phyloP scores from a whole-genome alignment of 2,797 vertebrate species.

The Melanotaenia pygmaea region DNA sequence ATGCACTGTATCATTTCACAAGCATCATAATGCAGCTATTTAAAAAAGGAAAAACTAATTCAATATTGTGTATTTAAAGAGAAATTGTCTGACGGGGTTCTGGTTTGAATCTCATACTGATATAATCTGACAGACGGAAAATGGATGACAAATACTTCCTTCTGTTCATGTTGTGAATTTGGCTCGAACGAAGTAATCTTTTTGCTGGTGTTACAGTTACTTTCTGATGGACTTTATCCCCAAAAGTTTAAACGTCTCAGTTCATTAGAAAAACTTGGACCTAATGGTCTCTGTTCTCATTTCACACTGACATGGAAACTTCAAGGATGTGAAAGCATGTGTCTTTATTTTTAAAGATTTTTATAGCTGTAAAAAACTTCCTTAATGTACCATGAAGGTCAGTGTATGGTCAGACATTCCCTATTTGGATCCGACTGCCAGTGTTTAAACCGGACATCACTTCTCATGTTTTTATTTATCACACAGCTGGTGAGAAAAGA shows the following conservation, averaged over 20 bases:
- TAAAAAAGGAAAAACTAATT: neutral
- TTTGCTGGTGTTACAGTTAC: neutral
- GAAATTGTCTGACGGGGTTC: neutral
- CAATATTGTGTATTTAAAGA: neutral
- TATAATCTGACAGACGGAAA: conserved; percentile 19
- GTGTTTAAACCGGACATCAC: neutral
- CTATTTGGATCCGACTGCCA: neutral
- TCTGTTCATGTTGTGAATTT: conserved; percentile 7
- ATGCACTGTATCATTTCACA: no score
- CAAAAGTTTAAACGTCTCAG: neutral
- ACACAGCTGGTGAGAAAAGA: no score
- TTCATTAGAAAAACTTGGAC: neutral
- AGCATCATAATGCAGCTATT: no score
- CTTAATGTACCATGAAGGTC: neutral
- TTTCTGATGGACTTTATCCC: neutral
- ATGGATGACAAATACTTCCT: conserved; percentile 13
- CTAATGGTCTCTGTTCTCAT: neutral
- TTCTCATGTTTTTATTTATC: no score
- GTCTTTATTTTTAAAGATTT: neutral
- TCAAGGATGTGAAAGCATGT: neutral
- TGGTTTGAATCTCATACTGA: conserved; percentile 21
- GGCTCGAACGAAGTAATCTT: neutral
- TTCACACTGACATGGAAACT: neutral
- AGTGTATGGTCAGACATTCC: neutral
- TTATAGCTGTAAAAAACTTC: neutral